Evolutionary conservation across 2,113 vertebrate species (phyloP), one percentile per base, ranked within the genome.

Genomic region (Lutjanus erythropterus): DNA sequence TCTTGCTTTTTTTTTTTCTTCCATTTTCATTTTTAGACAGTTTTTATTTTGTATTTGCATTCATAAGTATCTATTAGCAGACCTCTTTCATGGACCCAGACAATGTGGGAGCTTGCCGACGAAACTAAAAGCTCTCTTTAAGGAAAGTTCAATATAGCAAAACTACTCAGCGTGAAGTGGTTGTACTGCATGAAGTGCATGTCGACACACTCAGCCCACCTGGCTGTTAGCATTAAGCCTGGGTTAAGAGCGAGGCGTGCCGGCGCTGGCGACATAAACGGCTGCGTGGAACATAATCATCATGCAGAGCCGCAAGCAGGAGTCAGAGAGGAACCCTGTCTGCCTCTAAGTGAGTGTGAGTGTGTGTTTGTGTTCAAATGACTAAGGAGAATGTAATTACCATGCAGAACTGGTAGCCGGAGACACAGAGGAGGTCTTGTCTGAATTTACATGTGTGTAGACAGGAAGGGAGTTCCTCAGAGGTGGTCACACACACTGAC

Each of bases 351-450:
- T 23, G 59, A 33, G 56, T 15, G 65, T 8, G 59, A 9, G 50
- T 25, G 50, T 41, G 23, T 71, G 61, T 23, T 14, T 67, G 76
- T 42, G 67, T 73, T 53, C 19, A 29, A 80, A 65, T 44, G 65
- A 62, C 71, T 33, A 5, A 52, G 21, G 56, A 66, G 59, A 35
- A 18, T 27, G 47, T 18, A 6, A 80, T 90, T 59, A 42, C 53
- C 62, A 86, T 84, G 59, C 80, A 84, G 69, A 25, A 0, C 11
- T 14, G 29, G 66, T 60, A 59, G 23, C 29, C 2, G 0, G 29
- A 44, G 46, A 55, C 71, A 59, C 74, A 71, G 55, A 56, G 29
- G 78, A 50, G 76, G 47, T n/a, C n/a, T 46, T 68, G 75, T 88
- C 35, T 83, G 75, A 37, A 56, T 76, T 52, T 73, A 74, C 27